A percentile compares a stretch with the other conserved stretches of the same genome.
Conservation (phyloP, 2,888 invertebrate species). For the Iselma pallidipennis region DNA sequence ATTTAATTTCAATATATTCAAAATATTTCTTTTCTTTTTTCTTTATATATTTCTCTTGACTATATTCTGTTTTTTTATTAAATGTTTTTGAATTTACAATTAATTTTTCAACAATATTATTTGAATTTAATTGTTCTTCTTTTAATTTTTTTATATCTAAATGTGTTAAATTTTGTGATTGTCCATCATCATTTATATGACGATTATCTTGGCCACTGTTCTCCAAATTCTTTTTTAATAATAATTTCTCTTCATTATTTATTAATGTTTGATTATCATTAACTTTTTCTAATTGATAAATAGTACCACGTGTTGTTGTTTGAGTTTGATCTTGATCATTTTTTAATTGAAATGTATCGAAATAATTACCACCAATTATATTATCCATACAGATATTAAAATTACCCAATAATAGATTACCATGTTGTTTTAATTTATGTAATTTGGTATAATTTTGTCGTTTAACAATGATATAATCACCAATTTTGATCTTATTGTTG, state of each 20-base stretch:
- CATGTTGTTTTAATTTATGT: conserved; percentile 70
- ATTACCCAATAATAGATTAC: conserved; percentile 68
- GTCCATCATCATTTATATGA: conserved; percentile 76
- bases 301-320: conserved; percentile 48
- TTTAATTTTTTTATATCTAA: conserved; percentile 82
- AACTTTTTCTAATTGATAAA: conserved; percentile 56
- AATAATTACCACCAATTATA: conserved; percentile 71
- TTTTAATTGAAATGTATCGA: conserved; percentile 76
- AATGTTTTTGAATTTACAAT: conserved; percentile 93
- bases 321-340: conserved; percentile 61
- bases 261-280: neutral
- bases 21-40: conserved; percentile 96
- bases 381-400: conserved; percentile 70
- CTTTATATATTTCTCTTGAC: conserved; percentile 91
- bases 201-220: conserved; percentile 81
- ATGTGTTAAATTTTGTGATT: conserved; percentile 80
- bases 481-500: conserved; percentile 60
- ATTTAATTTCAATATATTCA: conserved; percentile 77
- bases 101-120: conserved; percentile 82
- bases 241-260: neutral
- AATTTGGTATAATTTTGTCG: conserved; percentile 78
- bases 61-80: conserved; percentile 85
- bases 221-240: too few species aligned
- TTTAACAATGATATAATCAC: conserved; percentile 76
- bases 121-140: conserved; percentile 75